Evolutionary conservation across 2,888 invertebrate species (phyloP).

Genomic region (Drosophila ezoana): DNA sequence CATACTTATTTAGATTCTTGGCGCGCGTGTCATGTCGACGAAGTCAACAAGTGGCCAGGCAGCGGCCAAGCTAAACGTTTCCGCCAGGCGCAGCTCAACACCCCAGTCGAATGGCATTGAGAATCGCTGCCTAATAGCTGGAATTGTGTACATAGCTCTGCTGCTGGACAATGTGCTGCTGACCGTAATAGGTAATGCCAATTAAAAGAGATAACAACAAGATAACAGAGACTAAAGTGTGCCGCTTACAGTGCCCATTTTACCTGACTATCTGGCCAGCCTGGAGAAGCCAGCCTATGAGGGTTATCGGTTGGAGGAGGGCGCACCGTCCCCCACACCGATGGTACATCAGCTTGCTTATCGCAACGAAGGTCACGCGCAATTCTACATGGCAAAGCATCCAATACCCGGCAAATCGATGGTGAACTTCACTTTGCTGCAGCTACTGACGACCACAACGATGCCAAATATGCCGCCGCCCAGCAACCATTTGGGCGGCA

Average conservation of each 20-base stretch:
- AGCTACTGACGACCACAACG: conserved; percentile 49
- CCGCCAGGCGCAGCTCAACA: conserved; percentile 49
- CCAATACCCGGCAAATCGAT: conserved; percentile 84
- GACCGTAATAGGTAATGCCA: conserved; percentile 92
- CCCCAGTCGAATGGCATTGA: conserved; percentile 56
- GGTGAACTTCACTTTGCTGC: conserved; percentile 82
- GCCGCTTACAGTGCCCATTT: conserved; percentile 89
- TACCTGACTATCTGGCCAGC: conserved; percentile 90
- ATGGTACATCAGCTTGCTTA: conserved; percentile 77
- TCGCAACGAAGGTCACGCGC: conserved; percentile 65
- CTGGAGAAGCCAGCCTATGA: conserved; percentile 83
- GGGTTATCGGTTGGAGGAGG: conserved; percentile 27
- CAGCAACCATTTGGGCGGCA: conserved; percentile 49
- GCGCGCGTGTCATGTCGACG: conserved; percentile 49
- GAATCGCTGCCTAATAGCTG: conserved; percentile 84
- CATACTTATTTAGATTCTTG: conserved; percentile 30
- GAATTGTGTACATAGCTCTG: conserved; percentile 90
- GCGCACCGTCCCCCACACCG: conserved; percentile 16
- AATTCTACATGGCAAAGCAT: conserved; percentile 83
- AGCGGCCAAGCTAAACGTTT: conserved; percentile 49
- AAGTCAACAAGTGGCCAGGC: conserved; percentile 47
- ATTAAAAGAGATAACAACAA: conserved; percentile 20
- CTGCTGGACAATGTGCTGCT: conserved; percentile 94
- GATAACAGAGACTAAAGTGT: neutral
- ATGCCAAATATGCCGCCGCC: conserved; percentile 35